Percentiles rank a stretch among this genome's conserved stretches.
Evolutionary conservation across 2,797 vertebrate genomes (phyloP).

Genomic region (Sebastes minor): DNA sequence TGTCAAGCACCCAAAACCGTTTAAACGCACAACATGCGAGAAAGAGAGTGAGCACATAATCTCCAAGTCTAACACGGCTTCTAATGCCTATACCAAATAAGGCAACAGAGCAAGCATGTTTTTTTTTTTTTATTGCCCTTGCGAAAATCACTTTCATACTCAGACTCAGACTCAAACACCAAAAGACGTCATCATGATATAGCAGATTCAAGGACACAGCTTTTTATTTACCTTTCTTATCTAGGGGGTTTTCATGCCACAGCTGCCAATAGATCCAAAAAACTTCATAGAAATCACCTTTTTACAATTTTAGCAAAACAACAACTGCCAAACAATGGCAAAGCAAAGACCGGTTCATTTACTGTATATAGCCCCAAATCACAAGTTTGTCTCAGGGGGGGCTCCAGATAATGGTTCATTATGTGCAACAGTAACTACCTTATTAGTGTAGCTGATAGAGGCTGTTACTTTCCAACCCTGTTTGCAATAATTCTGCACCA

Average conservation of each 20-base stretch:
- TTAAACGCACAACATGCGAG: constrained; percentile 69
- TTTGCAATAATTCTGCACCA: constrained; percentile 34
- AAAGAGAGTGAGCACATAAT: constrained; percentile 43
- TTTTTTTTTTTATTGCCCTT: constrained; percentile 46
- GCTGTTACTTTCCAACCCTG: constrained; percentile 31
- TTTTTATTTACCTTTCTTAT: constrained; percentile 18
- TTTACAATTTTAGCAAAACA: neutral
- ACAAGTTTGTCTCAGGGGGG: constrained; percentile 43
- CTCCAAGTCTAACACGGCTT: constrained; percentile 59
- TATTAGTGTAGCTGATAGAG: constrained; percentile 40
- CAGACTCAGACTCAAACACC: constrained; percentile 25
- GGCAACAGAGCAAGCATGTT: constrained; percentile 60
- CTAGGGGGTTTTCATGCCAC: neutral
- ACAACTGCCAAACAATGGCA: neutral
- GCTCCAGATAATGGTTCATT: constrained; percentile 51
- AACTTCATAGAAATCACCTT: neutral
- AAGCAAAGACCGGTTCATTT: constrained; percentile 27
- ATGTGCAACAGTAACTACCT: constrained; percentile 50
- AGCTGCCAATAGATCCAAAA: neutral
- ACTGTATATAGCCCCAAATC: constrained; percentile 31
- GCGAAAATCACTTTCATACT: constrained; percentile 53
- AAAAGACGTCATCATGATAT: constrained; percentile 25
- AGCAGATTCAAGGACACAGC: constrained; percentile 13
- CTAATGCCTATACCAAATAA: constrained; percentile 81
- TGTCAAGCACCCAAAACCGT: constrained; percentile 72